Percentiles rank a stretch among this genome's conserved stretches.
phyloP scores from a whole-genome alignment of 2,113 vertebrate species.

The Oncorhynchus tshawytscha region DNA sequence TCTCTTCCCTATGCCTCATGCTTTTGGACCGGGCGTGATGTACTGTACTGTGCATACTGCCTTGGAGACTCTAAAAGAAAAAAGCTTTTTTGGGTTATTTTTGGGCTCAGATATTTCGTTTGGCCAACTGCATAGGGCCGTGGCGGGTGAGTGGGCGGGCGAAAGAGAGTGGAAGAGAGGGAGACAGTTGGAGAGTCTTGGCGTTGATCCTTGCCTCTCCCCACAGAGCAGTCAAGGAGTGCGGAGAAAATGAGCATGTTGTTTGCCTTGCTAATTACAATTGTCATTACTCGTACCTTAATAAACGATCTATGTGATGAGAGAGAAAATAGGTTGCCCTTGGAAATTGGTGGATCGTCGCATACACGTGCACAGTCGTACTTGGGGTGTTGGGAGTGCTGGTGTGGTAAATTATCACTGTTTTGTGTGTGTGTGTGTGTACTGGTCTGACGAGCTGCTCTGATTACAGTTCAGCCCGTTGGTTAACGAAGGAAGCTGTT shows the following conservation, averaged over 20 bases:
- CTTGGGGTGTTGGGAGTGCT: constrained; percentile 7
- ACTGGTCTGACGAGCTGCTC: constrained; percentile 78
- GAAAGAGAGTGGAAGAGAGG: background rate
- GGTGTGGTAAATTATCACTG: constrained; percentile 2
- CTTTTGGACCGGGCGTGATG: constrained; percentile 59
- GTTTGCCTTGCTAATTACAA: constrained; percentile 24
- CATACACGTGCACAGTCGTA: no score
- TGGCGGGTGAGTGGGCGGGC: constrained; percentile 9
- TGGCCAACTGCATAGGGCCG: constrained; percentile 24
- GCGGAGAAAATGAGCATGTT: background rate
- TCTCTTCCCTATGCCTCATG: constrained; percentile 75
- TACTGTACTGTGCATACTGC: constrained; percentile 34
- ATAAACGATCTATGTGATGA: constrained; percentile 36
- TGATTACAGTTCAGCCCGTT: constrained; percentile 81
- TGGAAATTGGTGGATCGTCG: background rate
- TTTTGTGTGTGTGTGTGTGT: background rate
- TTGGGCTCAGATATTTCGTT: constrained; percentile 48
- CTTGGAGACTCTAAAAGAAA: constrained; percentile 61
- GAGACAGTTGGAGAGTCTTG: background rate
- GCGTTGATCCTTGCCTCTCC: background rate
- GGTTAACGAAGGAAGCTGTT: constrained; percentile 93
- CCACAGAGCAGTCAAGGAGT: constrained; percentile 5
- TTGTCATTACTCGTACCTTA: constrained; percentile 35
- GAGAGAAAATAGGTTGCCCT: constrained; percentile 32
- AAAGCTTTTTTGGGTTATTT: constrained; percentile 66